A percentile compares a stretch with the other conserved stretches of the same genome.
These are phyloP conservation scores for Stratiomys singularior DNA, from an alignment of 2,888 invertebrate species.

Conservation along the genomic window DNA sequence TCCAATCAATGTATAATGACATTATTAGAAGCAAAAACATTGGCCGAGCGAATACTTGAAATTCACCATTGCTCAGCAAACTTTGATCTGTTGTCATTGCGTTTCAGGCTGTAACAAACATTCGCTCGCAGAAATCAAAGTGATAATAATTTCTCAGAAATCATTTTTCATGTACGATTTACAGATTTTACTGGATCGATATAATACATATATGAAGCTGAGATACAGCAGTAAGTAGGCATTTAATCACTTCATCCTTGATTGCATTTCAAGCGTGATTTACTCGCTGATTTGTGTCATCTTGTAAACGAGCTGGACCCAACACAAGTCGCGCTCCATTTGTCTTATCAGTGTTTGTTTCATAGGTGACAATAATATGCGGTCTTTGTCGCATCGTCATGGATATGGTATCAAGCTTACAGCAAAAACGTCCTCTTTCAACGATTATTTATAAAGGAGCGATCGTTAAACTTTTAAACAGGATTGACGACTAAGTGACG, in stretches of 20 bases:
- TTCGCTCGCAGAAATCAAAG: background rate
- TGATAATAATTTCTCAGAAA: conserved; percentile 41
- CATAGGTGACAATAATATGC: conserved; percentile 21
- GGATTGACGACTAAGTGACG: conserved; percentile 48
- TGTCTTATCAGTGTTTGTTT: background rate
- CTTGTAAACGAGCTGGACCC: conserved; percentile 19
- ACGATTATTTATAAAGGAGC: conserved; percentile 24
- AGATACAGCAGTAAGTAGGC: background rate
- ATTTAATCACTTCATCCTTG: conserved; percentile 44
- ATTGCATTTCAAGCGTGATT: conserved; percentile 32
- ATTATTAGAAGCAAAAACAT: conserved; percentile 30
- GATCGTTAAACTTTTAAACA: conserved; percentile 30
- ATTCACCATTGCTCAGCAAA: conserved; percentile 19
- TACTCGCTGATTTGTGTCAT: conserved; percentile 28
- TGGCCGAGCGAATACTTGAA: conserved; percentile 6
- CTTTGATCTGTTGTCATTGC: background rate
- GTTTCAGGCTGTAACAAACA: background rate
- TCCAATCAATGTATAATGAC: conserved; percentile 43
- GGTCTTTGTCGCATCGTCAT: background rate
- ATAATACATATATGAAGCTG: background rate
- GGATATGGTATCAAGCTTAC: background rate
- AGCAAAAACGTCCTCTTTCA: conserved; percentile 4
- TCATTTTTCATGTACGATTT: conserved; percentile 2
- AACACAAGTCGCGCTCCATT: background rate
- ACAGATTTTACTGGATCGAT: background rate